These are phyloP conservation scores for Belonocnema kinseyi DNA, from an alignment of 1,140 invertebrate genomes.

Conservation along the genomic window DNA sequence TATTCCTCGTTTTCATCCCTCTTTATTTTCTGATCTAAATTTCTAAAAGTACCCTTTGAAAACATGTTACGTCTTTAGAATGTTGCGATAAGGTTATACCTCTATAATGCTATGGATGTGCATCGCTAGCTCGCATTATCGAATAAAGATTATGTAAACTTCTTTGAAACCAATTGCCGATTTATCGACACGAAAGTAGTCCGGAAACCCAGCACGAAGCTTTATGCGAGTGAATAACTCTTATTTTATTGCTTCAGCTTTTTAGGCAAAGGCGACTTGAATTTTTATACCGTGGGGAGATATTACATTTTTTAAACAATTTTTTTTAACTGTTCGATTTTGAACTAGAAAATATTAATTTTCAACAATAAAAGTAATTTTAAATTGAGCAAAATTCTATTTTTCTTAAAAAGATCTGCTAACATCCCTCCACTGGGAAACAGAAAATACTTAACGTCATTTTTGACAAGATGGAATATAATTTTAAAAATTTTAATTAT, in stretches of 20 bases:
- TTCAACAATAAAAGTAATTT: too few relatives aligned
- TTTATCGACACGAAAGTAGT: constrained; percentile 31
- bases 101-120: constrained; percentile 21
- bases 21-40: not conserved
- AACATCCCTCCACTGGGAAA: too few relatives aligned
- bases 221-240: constrained; percentile 23
- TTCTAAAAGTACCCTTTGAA: not conserved
- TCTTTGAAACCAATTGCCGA: constrained; percentile 41
- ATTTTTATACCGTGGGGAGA: constrained; percentile 19
- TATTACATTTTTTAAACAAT: not conserved
- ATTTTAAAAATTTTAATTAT: too few relatives aligned
- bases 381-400: too few relatives aligned
- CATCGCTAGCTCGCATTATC: constrained; percentile 54
- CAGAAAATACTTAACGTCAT: too few relatives aligned
- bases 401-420: not conserved
- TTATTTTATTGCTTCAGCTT: constrained; percentile 24
- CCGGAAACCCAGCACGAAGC: constrained; percentile 23
- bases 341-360: too few relatives aligned
- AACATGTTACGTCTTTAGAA: not conserved
- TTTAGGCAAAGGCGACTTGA: constrained; percentile 14
- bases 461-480: too few relatives aligned
- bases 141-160: constrained; percentile 59
- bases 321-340: too few relatives aligned
- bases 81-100: constrained; percentile 3
- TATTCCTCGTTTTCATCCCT: not conserved